phyloP scores from a whole-genome alignment of 2,113 vertebrate genomes.

The Emberiza fucata region DNA sequence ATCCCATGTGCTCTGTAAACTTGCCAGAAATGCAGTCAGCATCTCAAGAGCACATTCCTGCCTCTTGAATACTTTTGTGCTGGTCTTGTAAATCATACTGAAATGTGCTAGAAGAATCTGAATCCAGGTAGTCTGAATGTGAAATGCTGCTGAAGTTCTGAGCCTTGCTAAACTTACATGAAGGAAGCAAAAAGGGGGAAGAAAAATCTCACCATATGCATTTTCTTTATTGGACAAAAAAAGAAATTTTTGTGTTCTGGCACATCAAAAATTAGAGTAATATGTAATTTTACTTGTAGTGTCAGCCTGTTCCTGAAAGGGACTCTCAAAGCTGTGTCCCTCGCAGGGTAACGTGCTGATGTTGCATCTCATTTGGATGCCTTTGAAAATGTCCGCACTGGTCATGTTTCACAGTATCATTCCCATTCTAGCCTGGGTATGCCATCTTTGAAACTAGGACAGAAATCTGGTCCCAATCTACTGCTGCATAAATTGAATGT shows the following conservation, averaged over 20 bases:
- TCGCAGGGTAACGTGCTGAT: fast-evolving
- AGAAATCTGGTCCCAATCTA: not conserved
- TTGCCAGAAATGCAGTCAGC: not conserved
- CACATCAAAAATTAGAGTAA: not conserved
- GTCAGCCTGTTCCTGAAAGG: not conserved
- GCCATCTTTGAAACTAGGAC: not conserved
- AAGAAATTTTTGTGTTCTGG: not conserved
- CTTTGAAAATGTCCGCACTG: not conserved
- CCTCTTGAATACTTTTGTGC: not conserved
- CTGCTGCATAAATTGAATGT: not conserved
- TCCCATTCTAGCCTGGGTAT: not conserved
- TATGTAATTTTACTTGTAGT: not conserved
- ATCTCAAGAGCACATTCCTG: not conserved
- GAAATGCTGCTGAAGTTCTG: not conserved
- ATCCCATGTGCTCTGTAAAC: not conserved
- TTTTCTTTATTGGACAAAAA: not conserved
- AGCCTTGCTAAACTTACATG: not conserved
- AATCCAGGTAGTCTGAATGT: not conserved
- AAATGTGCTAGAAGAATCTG: not conserved
- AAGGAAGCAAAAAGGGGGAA: not conserved
- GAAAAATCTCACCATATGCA: not conserved
- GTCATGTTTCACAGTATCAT: not conserved
- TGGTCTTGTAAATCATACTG: not conserved
- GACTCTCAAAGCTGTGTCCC: not conserved
- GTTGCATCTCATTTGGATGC: not conserved